These are phyloP conservation scores for Pyrrhia umbra DNA, from an alignment of 2,888 invertebrate species.

Conservation along the genomic window DNA sequence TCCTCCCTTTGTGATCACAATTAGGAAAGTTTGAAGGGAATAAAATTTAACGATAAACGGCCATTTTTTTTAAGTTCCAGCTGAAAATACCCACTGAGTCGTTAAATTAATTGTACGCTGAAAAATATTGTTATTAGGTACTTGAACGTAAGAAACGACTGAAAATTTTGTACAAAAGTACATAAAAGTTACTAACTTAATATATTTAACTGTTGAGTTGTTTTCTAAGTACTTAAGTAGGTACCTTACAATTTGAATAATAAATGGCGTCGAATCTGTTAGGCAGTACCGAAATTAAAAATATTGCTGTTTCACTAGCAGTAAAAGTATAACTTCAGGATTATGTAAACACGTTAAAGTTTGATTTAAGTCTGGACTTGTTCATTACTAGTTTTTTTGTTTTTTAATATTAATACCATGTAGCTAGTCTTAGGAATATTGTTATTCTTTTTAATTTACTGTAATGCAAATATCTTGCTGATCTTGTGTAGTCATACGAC, in stretches of 20 bases:
- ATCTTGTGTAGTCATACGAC: no score
- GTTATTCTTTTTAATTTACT: no score
- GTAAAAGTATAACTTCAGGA: background rate
- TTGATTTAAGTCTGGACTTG: no score
- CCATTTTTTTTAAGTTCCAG: constrained; percentile 36
- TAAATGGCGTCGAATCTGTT: constrained; percentile 42
- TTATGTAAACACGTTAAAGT: no score
- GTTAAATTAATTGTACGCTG: constrained; percentile 49
- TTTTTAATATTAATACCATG: no score
- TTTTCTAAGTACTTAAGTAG: constrained; percentile 42
- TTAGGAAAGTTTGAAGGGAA: constrained; percentile 53
- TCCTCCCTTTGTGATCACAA: constrained; percentile 54
- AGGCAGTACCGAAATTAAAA: constrained; percentile 28
- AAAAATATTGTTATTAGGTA: constrained; percentile 46
- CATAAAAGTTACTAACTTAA: constrained; percentile 34
- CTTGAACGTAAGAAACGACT: constrained; percentile 31
- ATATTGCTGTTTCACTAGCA: constrained; percentile 16
- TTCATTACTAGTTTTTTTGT: no score
- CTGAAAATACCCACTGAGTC: constrained; percentile 42
- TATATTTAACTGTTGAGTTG: constrained; percentile 47
- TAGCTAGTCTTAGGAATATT: no score
- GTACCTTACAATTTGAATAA: constrained; percentile 44
- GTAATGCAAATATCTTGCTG: no score
- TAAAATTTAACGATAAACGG: constrained; percentile 48
- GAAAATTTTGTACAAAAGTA: constrained; percentile 40